Base-by-base conservation (phyloP, 2,888 invertebrate genomes). In the Lycophotia porphyrea region DNA sequence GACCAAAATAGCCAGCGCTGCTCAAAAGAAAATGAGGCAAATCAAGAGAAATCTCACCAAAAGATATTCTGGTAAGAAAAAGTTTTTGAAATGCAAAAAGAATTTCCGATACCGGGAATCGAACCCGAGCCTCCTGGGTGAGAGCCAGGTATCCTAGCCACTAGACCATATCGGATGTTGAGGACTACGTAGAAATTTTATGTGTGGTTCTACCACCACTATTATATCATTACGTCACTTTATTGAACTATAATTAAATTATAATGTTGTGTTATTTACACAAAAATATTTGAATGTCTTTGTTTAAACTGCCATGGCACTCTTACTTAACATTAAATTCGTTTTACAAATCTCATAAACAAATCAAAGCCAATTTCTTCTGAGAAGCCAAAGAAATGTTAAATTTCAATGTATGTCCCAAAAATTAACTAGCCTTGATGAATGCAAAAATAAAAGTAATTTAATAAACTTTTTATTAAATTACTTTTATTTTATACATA, bases 41-140 rank as follows among this genome's bases (percentile, higher is more conserved):
- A 96, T 98, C 82, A 97, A 97, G 88, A 96, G 97, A 80, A 98
- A 97, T 88, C 97, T 97, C 80, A 97, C 97, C n/a, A 97, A 97
- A 87, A 90, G 95, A 92, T 96, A 96, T 83, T 93, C 95, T 49
- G 96, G 96, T 96, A 77, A 89, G 90, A 77, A 67, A 8, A 72
- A 55, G 0, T 24, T n/a, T 63, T 63, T 13, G n/a, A 77, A 36
- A 65, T 27, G 24, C 74, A 85, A 92, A 95, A 94, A 94, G 87
- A 44, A 13, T 73, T 96, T 97, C 97, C 97, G 96, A 95, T 97
- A 97, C 97, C 97, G 97, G 97, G 97, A 97, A 97, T 97, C 96
- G 97, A 97, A 97, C 97, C 97, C 97, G 97, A 96, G 96, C 97
- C 97, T 97, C 95, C 96, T 96, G 96, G 96, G 96, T 97, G 96